Percentiles rank a stretch among this genome's conserved stretches.
Conservation (phyloP, 1,140 invertebrate genomes). For the Melipona quadrifasciata region DNA sequence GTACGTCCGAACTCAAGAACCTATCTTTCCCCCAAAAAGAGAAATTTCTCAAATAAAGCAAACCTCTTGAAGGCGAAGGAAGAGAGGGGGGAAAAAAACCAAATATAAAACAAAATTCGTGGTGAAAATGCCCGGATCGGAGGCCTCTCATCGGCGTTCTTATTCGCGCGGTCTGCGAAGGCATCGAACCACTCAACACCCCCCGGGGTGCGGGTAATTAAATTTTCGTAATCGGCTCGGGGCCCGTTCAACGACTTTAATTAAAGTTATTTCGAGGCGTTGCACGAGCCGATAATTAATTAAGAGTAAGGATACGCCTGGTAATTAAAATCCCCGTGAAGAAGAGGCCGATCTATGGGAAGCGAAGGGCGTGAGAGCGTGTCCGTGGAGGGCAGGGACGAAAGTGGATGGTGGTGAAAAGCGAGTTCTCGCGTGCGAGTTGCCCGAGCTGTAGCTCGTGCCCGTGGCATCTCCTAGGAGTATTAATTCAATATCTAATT, state of each 20-base stretch:
- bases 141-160: conserved; percentile 40
- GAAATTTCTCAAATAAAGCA: neutral
- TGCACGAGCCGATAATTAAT: conserved; percentile 65
- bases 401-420: conserved; percentile 33
- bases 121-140: neutral
- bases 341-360: conserved; percentile 60
- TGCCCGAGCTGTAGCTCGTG: neutral
- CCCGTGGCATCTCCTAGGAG: conserved; percentile 56
- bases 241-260: conserved; percentile 70
- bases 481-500: conserved; percentile 72
- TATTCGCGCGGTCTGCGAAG: conserved; percentile 28
- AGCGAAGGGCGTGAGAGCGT: conserved; percentile 18
- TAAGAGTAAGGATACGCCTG: conserved; percentile 65
- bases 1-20: neutral
- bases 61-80: neutral
- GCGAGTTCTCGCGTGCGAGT: conserved; percentile 58
- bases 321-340: conserved; percentile 69
- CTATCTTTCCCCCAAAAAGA: neutral
- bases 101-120: neutral
- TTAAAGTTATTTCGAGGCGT: conserved; percentile 76
- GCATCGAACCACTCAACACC: conserved; percentile 50
- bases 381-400: neutral
- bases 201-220: conserved; percentile 53
- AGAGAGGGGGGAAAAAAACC: neutral
- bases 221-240: conserved; percentile 61